Conservation (phyloP, 2,113 vertebrate genomes). For the Passer montanus region DNA sequence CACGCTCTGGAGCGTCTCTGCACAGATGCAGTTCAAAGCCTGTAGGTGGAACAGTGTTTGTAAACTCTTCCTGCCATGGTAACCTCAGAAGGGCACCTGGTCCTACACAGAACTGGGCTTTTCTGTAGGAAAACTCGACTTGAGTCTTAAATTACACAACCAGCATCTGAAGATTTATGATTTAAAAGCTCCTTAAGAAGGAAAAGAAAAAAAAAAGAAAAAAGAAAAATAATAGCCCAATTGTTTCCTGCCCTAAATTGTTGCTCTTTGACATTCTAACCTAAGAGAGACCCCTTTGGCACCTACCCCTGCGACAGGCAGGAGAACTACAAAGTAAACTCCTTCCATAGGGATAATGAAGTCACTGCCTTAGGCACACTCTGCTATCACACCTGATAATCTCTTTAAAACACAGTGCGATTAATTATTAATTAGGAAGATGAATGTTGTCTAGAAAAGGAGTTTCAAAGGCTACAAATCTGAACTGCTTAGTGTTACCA, state of each 20-base stretch:
- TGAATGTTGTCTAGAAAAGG: slow-evolving; percentile 68
- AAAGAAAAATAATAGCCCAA: slow-evolving; percentile 29
- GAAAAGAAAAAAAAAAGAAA: background rate
- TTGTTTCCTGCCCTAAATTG: slow-evolving; percentile 66
- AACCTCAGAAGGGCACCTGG: background rate
- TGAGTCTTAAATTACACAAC: slow-evolving; percentile 21
- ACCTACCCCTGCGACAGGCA: slow-evolving; percentile 46
- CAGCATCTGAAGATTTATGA: slow-evolving; percentile 49
- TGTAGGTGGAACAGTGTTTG: slow-evolving; percentile 48
- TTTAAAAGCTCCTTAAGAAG: slow-evolving; percentile 48
- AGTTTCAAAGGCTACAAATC: slow-evolving; percentile 56
- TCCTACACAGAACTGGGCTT: background rate
- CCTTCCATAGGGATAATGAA: slow-evolving; percentile 64
- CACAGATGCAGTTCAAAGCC: slow-evolving; percentile 28
- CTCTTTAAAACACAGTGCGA: slow-evolving; percentile 68
- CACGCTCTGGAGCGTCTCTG: background rate
- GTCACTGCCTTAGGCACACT: slow-evolving; percentile 73
- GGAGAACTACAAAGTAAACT: slow-evolving; percentile 65
- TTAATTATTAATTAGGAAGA: slow-evolving; percentile 79
- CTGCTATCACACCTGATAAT: slow-evolving; percentile 71
- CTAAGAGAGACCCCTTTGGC: slow-evolving; percentile 61
- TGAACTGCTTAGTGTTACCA: slow-evolving; percentile 12
- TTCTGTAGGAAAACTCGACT: slow-evolving; percentile 30
- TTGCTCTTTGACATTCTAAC: slow-evolving; percentile 71
- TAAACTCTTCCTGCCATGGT: slow-evolving; percentile 51